Evolutionary conservation across 2,888 invertebrate species (phyloP).

Genomic region (Cataglyphis livida): DNA sequence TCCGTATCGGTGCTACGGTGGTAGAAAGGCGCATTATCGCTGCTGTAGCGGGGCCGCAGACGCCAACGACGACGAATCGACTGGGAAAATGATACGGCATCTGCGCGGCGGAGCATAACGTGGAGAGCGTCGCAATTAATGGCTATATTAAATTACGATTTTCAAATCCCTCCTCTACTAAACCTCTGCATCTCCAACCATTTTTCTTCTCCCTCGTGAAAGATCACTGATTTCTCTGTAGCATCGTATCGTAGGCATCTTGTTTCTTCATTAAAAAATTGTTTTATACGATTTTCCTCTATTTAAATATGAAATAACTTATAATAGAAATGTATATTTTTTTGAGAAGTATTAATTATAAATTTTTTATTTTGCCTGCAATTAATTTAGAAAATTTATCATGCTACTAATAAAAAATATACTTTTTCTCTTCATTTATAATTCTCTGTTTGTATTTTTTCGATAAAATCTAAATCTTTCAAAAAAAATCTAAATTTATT

Average conservation of each 20-base stretch:
- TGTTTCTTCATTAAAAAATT: slow-evolving; percentile 11
- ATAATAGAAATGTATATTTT: not conserved
- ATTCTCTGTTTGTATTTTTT: not conserved
- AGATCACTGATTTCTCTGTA: slow-evolving; percentile 36
- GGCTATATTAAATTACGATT: slow-evolving; percentile 66
- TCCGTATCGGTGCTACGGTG: slow-evolving; percentile 64
- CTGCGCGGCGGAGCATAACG: slow-evolving; percentile 46
- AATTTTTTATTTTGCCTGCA: not conserved
- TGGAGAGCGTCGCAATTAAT: slow-evolving; percentile 65
- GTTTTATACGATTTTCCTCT: slow-evolving; percentile 4
- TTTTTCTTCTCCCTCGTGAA: not conserved
- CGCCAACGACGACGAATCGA: slow-evolving; percentile 47
- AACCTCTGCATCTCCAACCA: not conserved
- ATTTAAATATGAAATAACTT: not conserved
- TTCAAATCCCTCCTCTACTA: slow-evolving; percentile 45
- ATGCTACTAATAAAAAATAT: not conserved
- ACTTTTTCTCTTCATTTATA: not conserved
- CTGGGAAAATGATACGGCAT: slow-evolving; percentile 63
- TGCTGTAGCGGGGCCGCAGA: not conserved
- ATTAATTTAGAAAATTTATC: not conserved
- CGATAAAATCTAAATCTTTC: not conserved
- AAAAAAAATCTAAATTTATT: not conserved
- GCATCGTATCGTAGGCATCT: slow-evolving; percentile 53
- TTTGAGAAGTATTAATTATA: not conserved
- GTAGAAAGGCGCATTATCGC: slow-evolving; percentile 68